Percentiles rank a stretch among this genome's conserved stretches.
Evolutionary conservation across 2,113 vertebrate genomes (phyloP).

Genomic region (Ovis canadensis): DNA sequence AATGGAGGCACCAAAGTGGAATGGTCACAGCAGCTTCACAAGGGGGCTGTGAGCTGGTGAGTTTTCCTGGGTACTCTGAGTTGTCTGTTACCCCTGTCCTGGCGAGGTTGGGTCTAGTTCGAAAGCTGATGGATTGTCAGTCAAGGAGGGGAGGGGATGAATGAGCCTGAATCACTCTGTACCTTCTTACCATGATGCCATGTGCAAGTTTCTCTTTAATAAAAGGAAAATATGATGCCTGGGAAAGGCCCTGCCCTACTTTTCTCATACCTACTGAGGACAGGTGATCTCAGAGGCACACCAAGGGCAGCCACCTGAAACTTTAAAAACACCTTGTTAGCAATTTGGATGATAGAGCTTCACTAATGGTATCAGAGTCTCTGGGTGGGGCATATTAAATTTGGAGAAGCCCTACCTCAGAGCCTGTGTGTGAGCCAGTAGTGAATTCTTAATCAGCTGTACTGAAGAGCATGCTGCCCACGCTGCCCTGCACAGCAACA

Average conservation of each 20-base stretch:
- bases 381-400: background rate
- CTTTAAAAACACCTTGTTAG: background rate
- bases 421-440: background rate
- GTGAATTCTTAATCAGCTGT: background rate
- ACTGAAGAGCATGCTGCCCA: background rate
- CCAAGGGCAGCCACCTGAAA: background rate
- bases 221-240: background rate
- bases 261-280: background rate
- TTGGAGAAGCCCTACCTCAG: background rate
- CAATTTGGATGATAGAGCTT: background rate
- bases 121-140: background rate
- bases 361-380: background rate
- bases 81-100: background rate
- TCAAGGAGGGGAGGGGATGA: background rate
- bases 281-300: background rate
- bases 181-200: background rate
- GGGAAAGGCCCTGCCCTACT: background rate
- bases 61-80: conserved; percentile 53
- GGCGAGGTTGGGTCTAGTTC: background rate
- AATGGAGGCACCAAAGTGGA: conserved; percentile 59
- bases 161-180: background rate
- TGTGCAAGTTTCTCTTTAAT: background rate
- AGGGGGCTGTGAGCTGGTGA: conserved; percentile 75
- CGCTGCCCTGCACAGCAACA: accelerated
- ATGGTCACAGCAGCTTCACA: conserved; percentile 43